A percentile compares a stretch with the other conserved stretches of the same genome.
phyloP scores from a whole-genome alignment of 2,113 vertebrate species.

The Scopus umbretta region DNA sequence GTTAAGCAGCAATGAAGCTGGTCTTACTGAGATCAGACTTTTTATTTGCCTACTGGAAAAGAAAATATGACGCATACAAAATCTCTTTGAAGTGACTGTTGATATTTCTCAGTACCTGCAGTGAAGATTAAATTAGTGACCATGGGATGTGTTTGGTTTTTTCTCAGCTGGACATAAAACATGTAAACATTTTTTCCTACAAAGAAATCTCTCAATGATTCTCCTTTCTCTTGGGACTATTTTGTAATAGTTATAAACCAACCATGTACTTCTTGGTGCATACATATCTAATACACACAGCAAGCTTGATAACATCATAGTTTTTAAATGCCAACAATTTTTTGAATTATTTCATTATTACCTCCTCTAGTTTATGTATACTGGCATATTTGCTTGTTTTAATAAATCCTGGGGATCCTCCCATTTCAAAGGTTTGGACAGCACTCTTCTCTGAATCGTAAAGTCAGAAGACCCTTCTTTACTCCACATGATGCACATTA shows the following conservation, averaged over 20 bases:
- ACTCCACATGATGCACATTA: background rate
- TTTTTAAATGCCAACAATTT: background rate
- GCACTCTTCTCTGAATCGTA: background rate
- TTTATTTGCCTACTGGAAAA: background rate
- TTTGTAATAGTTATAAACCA: background rate
- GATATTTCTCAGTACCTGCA: background rate
- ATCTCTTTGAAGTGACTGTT: background rate
- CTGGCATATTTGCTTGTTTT: background rate
- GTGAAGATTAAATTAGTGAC: slow-evolving; percentile 5
- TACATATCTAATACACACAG: background rate
- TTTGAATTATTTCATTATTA: background rate
- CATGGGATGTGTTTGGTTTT: background rate
- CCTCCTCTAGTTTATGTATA: background rate
- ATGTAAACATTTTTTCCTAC: background rate
- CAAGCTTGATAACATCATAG: background rate
- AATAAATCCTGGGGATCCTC: background rate
- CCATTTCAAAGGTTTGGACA: background rate
- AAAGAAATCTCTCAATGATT: background rate
- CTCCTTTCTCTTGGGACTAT: background rate
- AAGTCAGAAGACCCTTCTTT: background rate
- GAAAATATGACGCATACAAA: background rate
- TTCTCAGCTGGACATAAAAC: background rate
- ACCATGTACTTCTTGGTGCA: background rate
- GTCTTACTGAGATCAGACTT: background rate
- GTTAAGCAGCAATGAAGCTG: background rate